A percentile compares a stretch with the other conserved stretches of the same genome.
Conservation (phyloP, 2,888 invertebrate genomes). For the Charanyca ferruginea region DNA sequence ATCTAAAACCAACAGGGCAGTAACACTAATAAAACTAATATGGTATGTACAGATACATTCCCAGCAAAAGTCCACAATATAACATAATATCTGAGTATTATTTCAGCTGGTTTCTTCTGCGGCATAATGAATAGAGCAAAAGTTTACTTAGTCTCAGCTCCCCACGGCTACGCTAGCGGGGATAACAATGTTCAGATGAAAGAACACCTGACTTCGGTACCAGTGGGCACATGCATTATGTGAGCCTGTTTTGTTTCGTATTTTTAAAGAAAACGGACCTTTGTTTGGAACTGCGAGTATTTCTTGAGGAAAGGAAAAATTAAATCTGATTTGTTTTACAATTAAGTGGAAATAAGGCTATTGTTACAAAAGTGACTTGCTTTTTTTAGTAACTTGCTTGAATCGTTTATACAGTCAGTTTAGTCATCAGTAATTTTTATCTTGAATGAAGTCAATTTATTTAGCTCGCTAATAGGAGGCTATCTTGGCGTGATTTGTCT, state of each 20-base stretch:
- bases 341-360: neutral
- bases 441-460: conserved; percentile 8
- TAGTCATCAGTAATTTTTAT: neutral
- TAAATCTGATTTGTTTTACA: conserved; percentile 11
- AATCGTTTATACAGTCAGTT: neutral
- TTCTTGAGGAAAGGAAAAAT: conserved; percentile 17
- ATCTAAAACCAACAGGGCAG: too few relatives aligned
- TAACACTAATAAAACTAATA: neutral
- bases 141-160: conserved; percentile 70
- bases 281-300: conserved; percentile 28
- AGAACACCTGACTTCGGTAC: conserved; percentile 42
- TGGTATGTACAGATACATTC: neutral
- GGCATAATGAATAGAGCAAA: conserved; percentile 69
- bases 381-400: too few relatives aligned
- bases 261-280: conserved; percentile 36
- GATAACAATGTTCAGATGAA: conserved; percentile 51
- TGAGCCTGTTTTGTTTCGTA: conserved; percentile 35
- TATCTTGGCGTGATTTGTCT: too few relatives aligned
- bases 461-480: too few relatives aligned
- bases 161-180: conserved; percentile 55
- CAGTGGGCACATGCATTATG: conserved; percentile 35
- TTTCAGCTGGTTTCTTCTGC: conserved; percentile 69
- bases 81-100: conserved; percentile 53
- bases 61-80: conserved; percentile 18
- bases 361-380: neutral